phyloP scores from a whole-genome alignment of 2,888 invertebrate species.

The Bembecia ichneumoniformis region DNA sequence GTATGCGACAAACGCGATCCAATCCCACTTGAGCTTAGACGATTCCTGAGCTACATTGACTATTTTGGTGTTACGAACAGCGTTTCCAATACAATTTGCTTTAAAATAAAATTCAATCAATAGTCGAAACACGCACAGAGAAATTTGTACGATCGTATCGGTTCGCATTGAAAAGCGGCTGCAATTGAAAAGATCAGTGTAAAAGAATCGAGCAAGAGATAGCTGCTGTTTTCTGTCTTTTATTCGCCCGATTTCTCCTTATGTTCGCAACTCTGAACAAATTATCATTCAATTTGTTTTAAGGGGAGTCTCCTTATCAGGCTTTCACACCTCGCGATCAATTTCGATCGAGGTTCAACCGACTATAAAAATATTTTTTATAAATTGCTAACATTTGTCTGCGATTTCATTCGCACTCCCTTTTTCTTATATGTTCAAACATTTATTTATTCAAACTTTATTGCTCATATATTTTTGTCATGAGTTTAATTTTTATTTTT shows the following conservation, averaged over 20 bases:
- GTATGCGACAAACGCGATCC: background rate
- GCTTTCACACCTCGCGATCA: conserved; percentile 21
- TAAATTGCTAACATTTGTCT: too few relatives aligned
- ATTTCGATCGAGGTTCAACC: conserved; percentile 8
- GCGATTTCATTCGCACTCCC: too few relatives aligned
- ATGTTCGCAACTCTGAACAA: conserved; percentile 41
- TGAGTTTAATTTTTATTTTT: too few relatives aligned
- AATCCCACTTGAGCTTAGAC: background rate
- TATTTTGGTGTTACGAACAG: background rate
- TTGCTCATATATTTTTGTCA: too few relatives aligned
- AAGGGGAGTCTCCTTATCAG: conserved; percentile 33
- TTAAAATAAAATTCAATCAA: background rate
- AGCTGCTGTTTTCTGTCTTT: conserved; percentile 37
- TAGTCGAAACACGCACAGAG: background rate
- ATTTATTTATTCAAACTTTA: too few relatives aligned
- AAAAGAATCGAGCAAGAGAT: conserved; percentile 21
- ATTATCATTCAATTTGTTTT: conserved; percentile 56
- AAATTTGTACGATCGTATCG: background rate
- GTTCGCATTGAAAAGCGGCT: conserved; percentile 17
- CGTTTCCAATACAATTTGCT: background rate
- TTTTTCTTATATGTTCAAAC: too few relatives aligned
- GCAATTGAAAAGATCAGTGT: conserved; percentile 26
- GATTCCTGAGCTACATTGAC: background rate
- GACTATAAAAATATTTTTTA: too few relatives aligned
- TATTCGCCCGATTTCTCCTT: conserved; percentile 43